Conservation (phyloP, 2,888 invertebrate genomes). For the Chorisops tibialis region DNA sequence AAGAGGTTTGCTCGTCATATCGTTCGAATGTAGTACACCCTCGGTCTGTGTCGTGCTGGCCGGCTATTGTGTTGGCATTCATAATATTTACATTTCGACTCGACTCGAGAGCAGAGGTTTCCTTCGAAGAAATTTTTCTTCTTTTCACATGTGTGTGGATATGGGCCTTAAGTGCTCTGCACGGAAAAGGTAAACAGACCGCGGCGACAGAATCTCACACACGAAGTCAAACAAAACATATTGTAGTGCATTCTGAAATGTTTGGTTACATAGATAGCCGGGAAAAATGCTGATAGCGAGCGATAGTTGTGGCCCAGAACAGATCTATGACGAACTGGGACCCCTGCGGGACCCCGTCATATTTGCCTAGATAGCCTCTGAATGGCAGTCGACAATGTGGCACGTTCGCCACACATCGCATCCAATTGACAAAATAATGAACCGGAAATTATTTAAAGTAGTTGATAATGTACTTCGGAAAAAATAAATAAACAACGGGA, state of each 20-base stretch:
- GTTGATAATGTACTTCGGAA: not conserved
- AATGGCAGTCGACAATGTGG: slow-evolving; percentile 1
- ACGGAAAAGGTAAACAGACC: slow-evolving; percentile 18
- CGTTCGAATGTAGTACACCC: too few relatives aligned
- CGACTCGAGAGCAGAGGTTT: too few relatives aligned
- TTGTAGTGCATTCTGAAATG: slow-evolving; percentile 18
- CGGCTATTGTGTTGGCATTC: not conserved
- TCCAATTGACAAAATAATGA: slow-evolving; percentile 24
- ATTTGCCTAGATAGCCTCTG: too few relatives aligned
- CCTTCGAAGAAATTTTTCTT: slow-evolving; percentile 9
- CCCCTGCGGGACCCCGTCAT: too few relatives aligned
- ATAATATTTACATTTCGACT: slow-evolving; percentile 9
- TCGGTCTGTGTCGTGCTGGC: not conserved
- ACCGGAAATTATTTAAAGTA: slow-evolving; percentile 20
- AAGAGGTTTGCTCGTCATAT: too few relatives aligned
- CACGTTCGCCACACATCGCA: slow-evolving; percentile 23
- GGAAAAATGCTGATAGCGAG: slow-evolving; percentile 4
- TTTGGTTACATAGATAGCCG: slow-evolving; percentile 20
- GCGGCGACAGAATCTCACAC: not conserved
- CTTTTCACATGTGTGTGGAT: not conserved
- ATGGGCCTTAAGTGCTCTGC: slow-evolving; percentile 8
- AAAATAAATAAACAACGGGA: not conserved
- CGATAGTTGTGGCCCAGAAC: not conserved
- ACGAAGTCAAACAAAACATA: slow-evolving; percentile 1
- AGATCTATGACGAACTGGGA: too few relatives aligned